A percentile compares a stretch with the other conserved stretches of the same genome.
Evolutionary conservation across 2,888 invertebrate species (phyloP).

Genomic region (Axea sp.): DNA sequence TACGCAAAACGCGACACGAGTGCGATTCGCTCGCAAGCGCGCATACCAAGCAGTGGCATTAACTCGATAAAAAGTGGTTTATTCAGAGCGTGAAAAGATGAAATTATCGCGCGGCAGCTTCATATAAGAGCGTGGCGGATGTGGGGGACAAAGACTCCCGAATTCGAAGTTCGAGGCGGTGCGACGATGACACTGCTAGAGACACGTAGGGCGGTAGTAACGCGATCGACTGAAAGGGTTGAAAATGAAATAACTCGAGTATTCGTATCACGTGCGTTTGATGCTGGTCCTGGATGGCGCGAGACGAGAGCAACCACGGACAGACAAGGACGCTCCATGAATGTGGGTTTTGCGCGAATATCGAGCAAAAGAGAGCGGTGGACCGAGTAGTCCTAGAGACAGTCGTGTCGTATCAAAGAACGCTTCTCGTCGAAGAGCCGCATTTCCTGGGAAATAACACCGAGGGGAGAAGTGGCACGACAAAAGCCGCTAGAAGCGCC

Average conservation of each 20-base stretch:
- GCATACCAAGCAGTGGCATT: slow-evolving; percentile 64
- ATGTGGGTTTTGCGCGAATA: slow-evolving; percentile 65
- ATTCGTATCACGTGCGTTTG: slow-evolving; percentile 72
- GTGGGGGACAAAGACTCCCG: slow-evolving; percentile 36
- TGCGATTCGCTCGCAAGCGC: slow-evolving; percentile 40
- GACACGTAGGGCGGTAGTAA: slow-evolving; percentile 53
- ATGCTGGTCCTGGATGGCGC: slow-evolving; percentile 61
- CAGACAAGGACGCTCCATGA: slow-evolving; percentile 45
- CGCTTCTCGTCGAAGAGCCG: slow-evolving; percentile 62
- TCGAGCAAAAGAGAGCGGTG: slow-evolving; percentile 31
- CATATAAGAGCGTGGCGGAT: slow-evolving; percentile 31
- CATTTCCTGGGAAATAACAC: slow-evolving; percentile 50
- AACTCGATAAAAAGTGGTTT: slow-evolving; percentile 67
- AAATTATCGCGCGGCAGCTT: slow-evolving; percentile 65
- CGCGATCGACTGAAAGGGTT: slow-evolving; percentile 69
- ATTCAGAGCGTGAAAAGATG: slow-evolving; percentile 69
- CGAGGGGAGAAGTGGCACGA: slow-evolving; percentile 63
- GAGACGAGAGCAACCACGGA: slow-evolving; percentile 33
- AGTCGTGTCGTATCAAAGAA: slow-evolving; percentile 67
- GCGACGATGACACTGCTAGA: slow-evolving; percentile 21
- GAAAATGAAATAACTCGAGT: slow-evolving; percentile 73
- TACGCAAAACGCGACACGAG: slow-evolving; percentile 37
- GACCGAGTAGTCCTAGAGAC: slow-evolving; percentile 53
- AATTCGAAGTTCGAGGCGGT: slow-evolving; percentile 27
- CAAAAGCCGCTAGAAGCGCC: slow-evolving; percentile 33